A percentile compares a stretch with the other conserved stretches of the same genome.
phyloP scores from a whole-genome alignment of 2,888 invertebrate genomes.

The Drosophila rubida region DNA sequence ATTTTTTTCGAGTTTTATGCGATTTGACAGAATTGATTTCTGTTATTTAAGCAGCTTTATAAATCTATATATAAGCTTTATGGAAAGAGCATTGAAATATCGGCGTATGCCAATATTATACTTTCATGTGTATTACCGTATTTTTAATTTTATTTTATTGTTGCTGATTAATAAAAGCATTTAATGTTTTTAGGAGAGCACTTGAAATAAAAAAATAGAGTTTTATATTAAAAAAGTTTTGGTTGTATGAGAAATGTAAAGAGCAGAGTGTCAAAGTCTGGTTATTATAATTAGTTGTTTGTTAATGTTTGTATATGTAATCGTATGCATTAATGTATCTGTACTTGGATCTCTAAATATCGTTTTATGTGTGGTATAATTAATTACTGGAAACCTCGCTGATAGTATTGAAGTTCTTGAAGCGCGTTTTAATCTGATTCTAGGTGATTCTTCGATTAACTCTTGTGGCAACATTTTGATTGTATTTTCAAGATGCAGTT shows the following conservation, averaged over 20 bases:
- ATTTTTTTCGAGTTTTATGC: neutral
- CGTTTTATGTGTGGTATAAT: slow-evolving; percentile 47
- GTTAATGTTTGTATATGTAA: slow-evolving; percentile 29
- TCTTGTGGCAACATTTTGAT: slow-evolving; percentile 67
- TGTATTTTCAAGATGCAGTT: slow-evolving; percentile 47
- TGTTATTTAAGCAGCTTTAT: neutral
- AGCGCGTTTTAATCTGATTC: slow-evolving; percentile 38
- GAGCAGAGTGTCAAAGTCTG: slow-evolving; percentile 54
- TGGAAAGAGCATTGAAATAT: slow-evolving; percentile 47
- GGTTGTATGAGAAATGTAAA: slow-evolving; percentile 40
- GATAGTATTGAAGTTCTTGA: slow-evolving; percentile 65
- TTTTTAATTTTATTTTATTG: slow-evolving; percentile 28
- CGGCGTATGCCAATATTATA: slow-evolving; percentile 34
- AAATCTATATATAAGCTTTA: neutral
- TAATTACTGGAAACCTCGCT: slow-evolving; percentile 75
- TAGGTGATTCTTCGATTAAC: slow-evolving; percentile 6
- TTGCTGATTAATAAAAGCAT: slow-evolving; percentile 56
- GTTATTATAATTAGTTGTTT: slow-evolving; percentile 51
- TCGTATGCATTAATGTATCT: slow-evolving; percentile 28
- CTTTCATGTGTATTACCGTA: slow-evolving; percentile 9
- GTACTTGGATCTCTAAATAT: slow-evolving; percentile 38
- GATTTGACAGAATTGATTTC: no score
- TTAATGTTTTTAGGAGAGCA: slow-evolving; percentile 53
- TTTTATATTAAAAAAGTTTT: slow-evolving; percentile 51
- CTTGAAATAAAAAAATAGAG: slow-evolving; percentile 52